Evolutionary conservation across 2,888 invertebrate species (phyloP).

Genomic region (Aspidiotus rigidus): DNA sequence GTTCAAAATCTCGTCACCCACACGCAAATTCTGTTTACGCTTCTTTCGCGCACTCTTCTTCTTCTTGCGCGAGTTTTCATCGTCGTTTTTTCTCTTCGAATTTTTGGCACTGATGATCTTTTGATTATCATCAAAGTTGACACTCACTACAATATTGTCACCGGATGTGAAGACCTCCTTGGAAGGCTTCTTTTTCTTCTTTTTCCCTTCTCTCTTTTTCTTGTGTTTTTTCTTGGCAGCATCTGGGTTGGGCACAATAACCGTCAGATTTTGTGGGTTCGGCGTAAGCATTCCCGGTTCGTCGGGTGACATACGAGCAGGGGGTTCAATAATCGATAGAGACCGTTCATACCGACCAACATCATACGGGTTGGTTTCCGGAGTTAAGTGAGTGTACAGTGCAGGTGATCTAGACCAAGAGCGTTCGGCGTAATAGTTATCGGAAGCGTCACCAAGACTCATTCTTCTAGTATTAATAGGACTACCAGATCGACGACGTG

Average conservation of each 20-base stretch:
- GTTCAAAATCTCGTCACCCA: constrained; percentile 43
- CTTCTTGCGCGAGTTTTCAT: constrained; percentile 41
- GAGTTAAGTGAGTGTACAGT: constrained; percentile 12
- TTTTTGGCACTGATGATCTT: constrained; percentile 37
- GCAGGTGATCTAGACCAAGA: constrained; percentile 42
- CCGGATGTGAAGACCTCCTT: constrained; percentile 89
- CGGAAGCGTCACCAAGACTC: neutral
- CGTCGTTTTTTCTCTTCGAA: constrained; percentile 43
- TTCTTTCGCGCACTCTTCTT: constrained; percentile 32
- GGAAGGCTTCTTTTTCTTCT: constrained; percentile 47
- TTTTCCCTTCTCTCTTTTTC: constrained; percentile 45
- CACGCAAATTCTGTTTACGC: constrained; percentile 39
- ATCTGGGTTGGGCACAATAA: constrained; percentile 50
- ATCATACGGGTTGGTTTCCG: constrained; percentile 15
- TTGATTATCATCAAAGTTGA: constrained; percentile 57
- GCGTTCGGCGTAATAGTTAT: constrained; percentile 10
- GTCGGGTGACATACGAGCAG: constrained; percentile 24
- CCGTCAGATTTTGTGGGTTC: constrained; percentile 48
- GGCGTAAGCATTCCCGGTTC: neutral
- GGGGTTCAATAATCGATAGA: constrained; percentile 35
- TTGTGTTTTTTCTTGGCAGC: constrained; percentile 47
- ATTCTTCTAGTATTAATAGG: neutral
- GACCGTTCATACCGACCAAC: constrained; percentile 18
- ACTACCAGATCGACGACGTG: constrained; percentile 4
- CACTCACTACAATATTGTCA: constrained; percentile 84